Conservation (phyloP, 2,797 vertebrate genomes). For the Rhinophrynus dorsalis region DNA sequence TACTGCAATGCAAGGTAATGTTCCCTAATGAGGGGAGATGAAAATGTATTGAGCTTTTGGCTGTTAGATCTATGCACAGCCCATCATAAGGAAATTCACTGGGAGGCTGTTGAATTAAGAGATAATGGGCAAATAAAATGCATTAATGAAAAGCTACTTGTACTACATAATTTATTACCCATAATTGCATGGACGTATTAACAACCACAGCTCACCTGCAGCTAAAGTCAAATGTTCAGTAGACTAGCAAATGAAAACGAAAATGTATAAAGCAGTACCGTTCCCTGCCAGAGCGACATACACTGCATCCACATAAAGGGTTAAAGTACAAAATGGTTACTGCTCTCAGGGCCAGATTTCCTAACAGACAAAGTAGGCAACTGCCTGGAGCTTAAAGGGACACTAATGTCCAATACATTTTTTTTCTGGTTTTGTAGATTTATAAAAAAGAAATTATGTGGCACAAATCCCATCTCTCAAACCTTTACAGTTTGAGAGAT, state of each 20-base stretch:
- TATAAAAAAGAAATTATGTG: too few species aligned
- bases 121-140: constrained; percentile 46
- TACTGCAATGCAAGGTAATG: constrained; percentile 20
- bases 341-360: too few species aligned
- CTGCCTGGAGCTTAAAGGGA: too few species aligned
- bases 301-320: too few species aligned
- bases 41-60: constrained; percentile 45
- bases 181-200: constrained; percentile 41
- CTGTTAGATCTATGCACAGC: constrained; percentile 41
- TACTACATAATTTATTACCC: constrained; percentile 41
- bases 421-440: too few species aligned
- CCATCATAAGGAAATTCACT: constrained; percentile 37
- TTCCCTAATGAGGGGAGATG: constrained; percentile 41
- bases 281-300: not conserved
- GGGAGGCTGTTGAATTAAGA: constrained; percentile 39
- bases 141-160: constrained; percentile 38
- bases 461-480: too few species aligned
- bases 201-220: constrained; percentile 37
- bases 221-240: constrained; percentile 7
- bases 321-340: too few species aligned
- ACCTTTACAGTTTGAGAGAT: too few species aligned
- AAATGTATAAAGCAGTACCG: not conserved
- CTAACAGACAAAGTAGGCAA: too few species aligned
- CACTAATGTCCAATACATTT: too few species aligned
- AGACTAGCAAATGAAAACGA: not conserved